Evolutionary conservation across 2,888 invertebrate genomes (phyloP), one percentile per base, ranked within the genome.

Genomic region (Andrena chrysosceles): DNA sequence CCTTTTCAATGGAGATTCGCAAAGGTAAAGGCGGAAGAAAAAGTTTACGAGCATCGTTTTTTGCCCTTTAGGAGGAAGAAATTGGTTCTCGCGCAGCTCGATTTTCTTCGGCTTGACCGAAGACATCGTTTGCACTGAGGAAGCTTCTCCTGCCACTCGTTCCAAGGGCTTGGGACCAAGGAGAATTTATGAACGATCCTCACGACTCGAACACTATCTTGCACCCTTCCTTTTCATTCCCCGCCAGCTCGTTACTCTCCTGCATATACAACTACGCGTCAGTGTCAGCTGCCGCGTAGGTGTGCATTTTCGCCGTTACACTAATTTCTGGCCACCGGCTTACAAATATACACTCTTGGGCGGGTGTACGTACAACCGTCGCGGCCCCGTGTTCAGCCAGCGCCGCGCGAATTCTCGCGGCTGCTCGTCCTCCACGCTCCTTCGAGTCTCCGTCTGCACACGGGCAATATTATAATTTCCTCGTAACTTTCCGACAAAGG

Each of bases 171-270:
- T 60, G 81, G 83, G 82, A 42, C 42, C 89, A 87, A 90, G 89
- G 85, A 78, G 86, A 88, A 90, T 90, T 87, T 85, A 87, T 81
- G 83, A 85, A 60, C 76, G 66, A 70, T 77, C 75, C 75, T 52
- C 52, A 0, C 20, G 7, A 2, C 52, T n/a, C 52, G 20, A 8
- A 5, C 54, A 31, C 31, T 29, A 59, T 26, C 77, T 48, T 76
- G 54, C 33, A 23, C 72, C 72, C 59, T 72, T 72, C 67, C 10
- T 74, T 68, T 48, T 72, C 52, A 64, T 23, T 66, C 66, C 20
- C 62, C 33, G 26, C 3, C 8, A 10, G 26, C 42, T 80, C 26
- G 66, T 80, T 77, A 77, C 52, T 60, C 70, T 33, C 4, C 10
- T 4, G 16, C 42, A 16, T 42, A 13, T 10, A 31, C 56, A 42